Conservation (phyloP, 2,888 invertebrate genomes). For the Actias luna region DNA sequence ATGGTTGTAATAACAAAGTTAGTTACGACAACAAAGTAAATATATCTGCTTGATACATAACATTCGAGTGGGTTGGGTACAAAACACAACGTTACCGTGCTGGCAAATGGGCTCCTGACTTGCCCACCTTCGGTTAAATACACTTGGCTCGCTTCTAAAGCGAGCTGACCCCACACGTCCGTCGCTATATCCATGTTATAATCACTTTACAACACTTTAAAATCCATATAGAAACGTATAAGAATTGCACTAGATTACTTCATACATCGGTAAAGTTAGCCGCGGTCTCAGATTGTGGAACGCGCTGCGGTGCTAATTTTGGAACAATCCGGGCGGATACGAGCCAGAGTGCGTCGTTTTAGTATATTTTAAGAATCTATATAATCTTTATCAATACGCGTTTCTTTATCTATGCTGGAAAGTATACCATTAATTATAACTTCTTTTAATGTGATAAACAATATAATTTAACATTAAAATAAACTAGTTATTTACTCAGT, state of each 20-base stretch:
- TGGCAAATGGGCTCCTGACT: conserved; percentile 90
- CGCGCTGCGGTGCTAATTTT: conserved; percentile 78
- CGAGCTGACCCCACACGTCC: conserved; percentile 94
- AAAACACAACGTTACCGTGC: conserved; percentile 84
- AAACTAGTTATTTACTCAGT: no score
- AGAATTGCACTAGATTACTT: conserved; percentile 49
- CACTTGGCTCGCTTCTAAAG: conserved; percentile 92
- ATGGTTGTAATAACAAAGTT: no score
- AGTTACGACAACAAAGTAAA: no score
- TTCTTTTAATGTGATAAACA: no score
- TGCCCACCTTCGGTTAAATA: conserved; percentile 91
- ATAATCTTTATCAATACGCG: background rate
- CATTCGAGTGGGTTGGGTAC: background rate
- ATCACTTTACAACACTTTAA: conserved; percentile 41
- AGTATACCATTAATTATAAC: no score
- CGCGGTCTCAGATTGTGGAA: conserved; percentile 58
- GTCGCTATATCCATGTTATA: conserved; percentile 85
- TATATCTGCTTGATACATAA: no score
- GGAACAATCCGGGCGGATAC: conserved; percentile 71
- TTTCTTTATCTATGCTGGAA: no score
- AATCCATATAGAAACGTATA: conserved; percentile 27
- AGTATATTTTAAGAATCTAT: conserved; percentile 51
- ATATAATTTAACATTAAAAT: no score
- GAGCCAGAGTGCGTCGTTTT: conserved; percentile 36
- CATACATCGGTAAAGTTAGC: conserved; percentile 57